Base-by-base conservation (phyloP, 2,113 vertebrate genomes). In the Alligator sinensis region DNA sequence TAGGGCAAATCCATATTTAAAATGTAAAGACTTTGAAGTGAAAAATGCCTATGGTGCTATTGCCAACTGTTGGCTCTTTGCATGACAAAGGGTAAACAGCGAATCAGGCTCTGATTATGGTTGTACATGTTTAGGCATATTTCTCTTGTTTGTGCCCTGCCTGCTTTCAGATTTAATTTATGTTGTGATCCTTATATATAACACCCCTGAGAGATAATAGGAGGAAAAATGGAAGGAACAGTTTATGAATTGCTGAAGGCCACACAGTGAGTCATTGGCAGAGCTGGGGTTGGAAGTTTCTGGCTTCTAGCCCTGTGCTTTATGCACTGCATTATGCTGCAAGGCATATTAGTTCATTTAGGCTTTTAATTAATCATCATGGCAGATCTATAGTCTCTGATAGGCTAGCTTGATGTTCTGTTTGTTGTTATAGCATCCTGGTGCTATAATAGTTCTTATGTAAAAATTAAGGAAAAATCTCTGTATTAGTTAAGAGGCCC, bases 91-190 rank as follows among this genome's bases (percentile, higher is more conserved):
- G 89, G 87, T 96, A 96, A 96, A 94, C 90, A 97, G 90, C 96
- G 93, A 96, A 87, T 97, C 96, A 96, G 96, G 96, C 93, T 96
- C 92, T 88, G 94, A 87, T 92, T 95, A 70, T 22, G 95, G 95
- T 19, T 93, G 91, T 95, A 93, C 89, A 92, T 95, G 96, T 93
- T 96, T 94, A 6, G 95, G 95, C 95, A 85, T 96, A 95, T 93
- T 97, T 90, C 93, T 84, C 94, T 75, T 54, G 3, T 87, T 30
- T 59, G 83, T 86, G 87, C 88, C 78, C 76, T 25, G 77, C 80
- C 54, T 81, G 81, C 90, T 87, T 90, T 88, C 95, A 95, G 94
- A 90, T 95, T 91, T 91, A 78, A 66, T 91, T 84, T 70, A 30
- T 57, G 38, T 82, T 38, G 87, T 80, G 84, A 76, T 14, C 87